Evolutionary conservation across 2,888 invertebrate species (phyloP).

Genomic region (Dascillus cervinus): DNA sequence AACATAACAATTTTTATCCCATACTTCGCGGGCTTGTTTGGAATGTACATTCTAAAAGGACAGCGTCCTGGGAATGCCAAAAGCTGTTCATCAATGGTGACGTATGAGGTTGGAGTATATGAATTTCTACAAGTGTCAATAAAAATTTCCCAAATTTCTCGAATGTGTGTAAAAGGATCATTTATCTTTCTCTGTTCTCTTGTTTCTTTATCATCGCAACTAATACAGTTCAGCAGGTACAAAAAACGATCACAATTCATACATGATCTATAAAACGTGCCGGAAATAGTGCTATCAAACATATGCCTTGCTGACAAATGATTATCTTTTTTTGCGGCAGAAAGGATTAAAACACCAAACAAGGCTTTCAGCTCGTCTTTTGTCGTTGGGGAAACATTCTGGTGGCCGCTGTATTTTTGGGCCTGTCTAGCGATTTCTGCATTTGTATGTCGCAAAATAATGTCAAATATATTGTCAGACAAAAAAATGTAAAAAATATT

Average conservation of each 20-base stretch:
- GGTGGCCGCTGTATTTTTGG: constrained; percentile 8
- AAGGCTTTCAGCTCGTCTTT: constrained; percentile 4
- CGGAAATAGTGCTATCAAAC: constrained; percentile 5
- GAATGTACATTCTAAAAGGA: too few species aligned
- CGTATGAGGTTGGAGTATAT: too few species aligned
- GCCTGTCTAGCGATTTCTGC: constrained; percentile 9
- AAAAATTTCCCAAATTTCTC: constrained; percentile 18
- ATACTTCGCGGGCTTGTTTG: too few species aligned
- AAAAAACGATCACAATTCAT: constrained; percentile 20
- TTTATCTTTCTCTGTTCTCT: constrained; percentile 20
- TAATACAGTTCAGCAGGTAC: constrained; percentile 19
- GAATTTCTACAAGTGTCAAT: constrained; percentile 17
- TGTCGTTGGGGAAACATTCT: constrained; percentile 5
- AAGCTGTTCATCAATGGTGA: too few species aligned
- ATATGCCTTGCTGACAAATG: background rate
- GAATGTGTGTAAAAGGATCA: constrained; percentile 15
- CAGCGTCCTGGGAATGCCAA: too few species aligned
- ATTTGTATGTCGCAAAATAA: constrained; percentile 6
- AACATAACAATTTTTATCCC: too few species aligned
- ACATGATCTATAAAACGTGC: constrained; percentile 9
- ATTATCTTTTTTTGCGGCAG: constrained; percentile 1
- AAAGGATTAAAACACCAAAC: constrained; percentile 7
- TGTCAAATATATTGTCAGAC: constrained; percentile 1
- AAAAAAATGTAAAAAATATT: constrained; percentile 5
- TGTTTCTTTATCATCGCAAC: constrained; percentile 20